Evolutionary conservation across 2,888 invertebrate species (phyloP).

Genomic region (Philhelius pedissequus): DNA sequence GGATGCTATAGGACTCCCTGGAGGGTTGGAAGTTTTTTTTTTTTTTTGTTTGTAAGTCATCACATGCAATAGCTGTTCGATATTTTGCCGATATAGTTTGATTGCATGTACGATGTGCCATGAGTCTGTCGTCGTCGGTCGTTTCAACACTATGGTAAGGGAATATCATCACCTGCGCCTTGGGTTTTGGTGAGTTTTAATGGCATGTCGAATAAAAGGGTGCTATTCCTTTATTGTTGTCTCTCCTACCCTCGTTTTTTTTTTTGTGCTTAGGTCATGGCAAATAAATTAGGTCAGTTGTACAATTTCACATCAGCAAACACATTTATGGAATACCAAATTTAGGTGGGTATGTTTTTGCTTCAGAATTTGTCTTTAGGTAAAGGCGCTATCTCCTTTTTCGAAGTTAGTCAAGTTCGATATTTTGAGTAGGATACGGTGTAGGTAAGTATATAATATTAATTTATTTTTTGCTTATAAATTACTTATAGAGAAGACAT

Average conservation of each 20-base stretch:
- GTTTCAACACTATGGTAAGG: background rate
- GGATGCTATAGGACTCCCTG: background rate
- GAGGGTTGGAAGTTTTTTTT: background rate
- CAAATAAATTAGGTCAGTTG: slow-evolving; percentile 60
- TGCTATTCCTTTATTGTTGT: background rate
- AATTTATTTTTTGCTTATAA: background rate
- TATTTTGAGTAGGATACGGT: background rate
- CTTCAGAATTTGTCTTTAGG: background rate
- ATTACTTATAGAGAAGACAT: background rate
- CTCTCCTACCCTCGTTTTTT: background rate
- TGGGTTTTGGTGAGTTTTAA: background rate
- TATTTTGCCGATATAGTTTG: slow-evolving; percentile 1
- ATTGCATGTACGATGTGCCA: background rate
- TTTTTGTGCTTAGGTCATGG: slow-evolving; percentile 36
- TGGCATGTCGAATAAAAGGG: background rate
- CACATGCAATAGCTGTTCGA: slow-evolving; percentile 32
- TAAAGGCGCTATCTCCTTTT: background rate
- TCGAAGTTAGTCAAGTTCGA: background rate
- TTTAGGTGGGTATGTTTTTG: too few species aligned
- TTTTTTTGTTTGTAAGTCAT: background rate
- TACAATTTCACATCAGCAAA: slow-evolving; percentile 18
- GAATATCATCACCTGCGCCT: slow-evolving; percentile 53
- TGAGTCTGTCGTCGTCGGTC: background rate
- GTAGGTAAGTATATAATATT: too few species aligned
- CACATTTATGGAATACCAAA: too few species aligned